Percentiles rank a stretch among this genome's conserved stretches.
Evolutionary conservation across 2,888 invertebrate genomes (phyloP).

Genomic region (Margaritifera margaritifera): DNA sequence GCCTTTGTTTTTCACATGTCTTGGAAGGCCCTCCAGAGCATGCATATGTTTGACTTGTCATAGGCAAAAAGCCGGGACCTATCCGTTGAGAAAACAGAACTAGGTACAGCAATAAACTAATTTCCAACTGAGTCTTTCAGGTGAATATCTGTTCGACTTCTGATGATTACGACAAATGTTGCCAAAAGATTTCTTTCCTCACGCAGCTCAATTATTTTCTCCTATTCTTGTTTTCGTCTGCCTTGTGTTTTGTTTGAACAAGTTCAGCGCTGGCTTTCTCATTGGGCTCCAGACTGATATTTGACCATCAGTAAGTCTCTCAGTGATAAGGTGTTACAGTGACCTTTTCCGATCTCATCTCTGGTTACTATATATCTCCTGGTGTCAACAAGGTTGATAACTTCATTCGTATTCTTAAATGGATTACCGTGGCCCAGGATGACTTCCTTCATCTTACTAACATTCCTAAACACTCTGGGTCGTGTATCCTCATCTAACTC

Average conservation of each 20-base stretch:
- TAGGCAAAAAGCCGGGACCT: constrained; percentile 1
- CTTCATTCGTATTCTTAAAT: neutral
- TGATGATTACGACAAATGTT: constrained; percentile 2
- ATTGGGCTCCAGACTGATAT: constrained; percentile 4
- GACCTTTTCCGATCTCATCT: constrained; percentile 6
- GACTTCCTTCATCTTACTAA: neutral
- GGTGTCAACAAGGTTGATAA: no score
- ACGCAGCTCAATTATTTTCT: constrained; percentile 1
- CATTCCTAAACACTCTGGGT: constrained; percentile 4
- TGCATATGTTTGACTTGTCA: constrained; percentile 5
- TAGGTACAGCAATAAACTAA: constrained; percentile 3
- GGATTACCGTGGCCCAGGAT: constrained; percentile 4
- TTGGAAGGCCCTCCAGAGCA: constrained; percentile 1
- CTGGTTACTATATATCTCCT: neutral
- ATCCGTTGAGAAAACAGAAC: constrained; percentile 4
- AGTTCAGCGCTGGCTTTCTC: constrained; percentile 4
- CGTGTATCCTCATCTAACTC: neutral
- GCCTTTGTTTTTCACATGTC: neutral
- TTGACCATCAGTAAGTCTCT: neutral
- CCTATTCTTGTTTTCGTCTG: constrained; percentile 3
- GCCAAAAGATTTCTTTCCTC: constrained; percentile 6
- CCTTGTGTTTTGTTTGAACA: constrained; percentile 3
- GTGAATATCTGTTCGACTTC: constrained; percentile 6
- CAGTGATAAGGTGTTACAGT: constrained; percentile 1
- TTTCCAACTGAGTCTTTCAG: constrained; percentile 3